phyloP scores from a whole-genome alignment of 2,113 vertebrate genomes.

The Vimba vimba region DNA sequence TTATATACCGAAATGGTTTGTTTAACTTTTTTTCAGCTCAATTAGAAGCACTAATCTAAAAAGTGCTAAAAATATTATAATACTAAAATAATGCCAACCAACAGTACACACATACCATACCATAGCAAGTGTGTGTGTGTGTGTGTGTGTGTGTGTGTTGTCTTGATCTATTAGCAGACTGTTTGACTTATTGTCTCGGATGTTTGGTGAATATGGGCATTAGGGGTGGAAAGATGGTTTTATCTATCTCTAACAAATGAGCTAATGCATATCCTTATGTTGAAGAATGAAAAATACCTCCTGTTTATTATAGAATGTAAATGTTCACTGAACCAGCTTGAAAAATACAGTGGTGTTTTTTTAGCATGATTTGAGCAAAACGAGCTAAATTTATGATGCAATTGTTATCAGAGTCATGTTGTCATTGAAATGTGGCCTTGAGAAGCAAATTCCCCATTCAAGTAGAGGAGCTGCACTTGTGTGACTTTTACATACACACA shows the following conservation, averaged over 20 bases:
- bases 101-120: background rate
- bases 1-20: no score
- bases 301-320: background rate
- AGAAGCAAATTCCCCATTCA: background rate
- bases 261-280: background rate
- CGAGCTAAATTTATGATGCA: background rate
- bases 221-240: background rate
- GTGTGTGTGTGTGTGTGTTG: background rate
- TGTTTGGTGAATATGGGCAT: background rate
- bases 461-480: background rate
- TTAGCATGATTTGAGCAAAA: background rate
- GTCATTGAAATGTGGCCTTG: background rate
- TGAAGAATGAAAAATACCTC: background rate
- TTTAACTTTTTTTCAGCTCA: background rate
- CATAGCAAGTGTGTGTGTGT: no score
- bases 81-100: no score
- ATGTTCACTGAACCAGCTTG: background rate
- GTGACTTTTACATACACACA: background rate
- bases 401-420: background rate
- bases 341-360: background rate
- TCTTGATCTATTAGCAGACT: constrained; percentile 25
- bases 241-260: background rate
- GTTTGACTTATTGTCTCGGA: background rate
- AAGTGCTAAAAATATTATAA: no score
- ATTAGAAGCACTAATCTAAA: background rate